Base-by-base conservation (phyloP, 2,888 invertebrate genomes). In the Eudemis profundana region DNA sequence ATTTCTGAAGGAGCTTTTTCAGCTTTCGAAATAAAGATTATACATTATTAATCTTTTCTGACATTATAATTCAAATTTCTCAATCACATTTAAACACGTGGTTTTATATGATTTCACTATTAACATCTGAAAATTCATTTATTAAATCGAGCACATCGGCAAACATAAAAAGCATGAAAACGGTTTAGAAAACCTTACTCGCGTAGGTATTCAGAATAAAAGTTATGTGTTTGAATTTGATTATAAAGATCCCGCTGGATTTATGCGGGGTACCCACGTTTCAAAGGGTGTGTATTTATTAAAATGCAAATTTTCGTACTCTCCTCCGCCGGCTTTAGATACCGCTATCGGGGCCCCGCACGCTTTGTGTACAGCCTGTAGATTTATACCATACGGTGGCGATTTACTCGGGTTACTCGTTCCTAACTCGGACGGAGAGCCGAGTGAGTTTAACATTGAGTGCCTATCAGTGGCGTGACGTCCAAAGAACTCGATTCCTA, bases 201-300 rank as follows among this genome's bases (percentile, higher is more conserved):
- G 47, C 14, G 50, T 59, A 59, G 40, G 54, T 53, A 50, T 65
- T 56, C 61, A 67, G 61, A 66, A 68, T 84, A 86, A 87, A 85
- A 90, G 77, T 88, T 84, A 89, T 87, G 83, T 87, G 85, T 90
- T 89, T 89, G 85, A 84, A 87, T 92, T 92, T 89, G 91, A 90
- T 91, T 92, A 92, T 87, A 90, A 87, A 91, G 90, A 89, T 90
- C 86, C 87, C 76, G 69, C 72, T 73, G 82, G 85, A 92, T 91
- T 92, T 90, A 91, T 89, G 84, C 84, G 83, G 87, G 90, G 64
- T 56, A 63, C 63, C 86, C 82, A 81, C 82, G 86, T 83, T 89
- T 84, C 83, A 90, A 92, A 90, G 92, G 91, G 92, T 92, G 92
- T 91, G 85, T 92, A 92, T 92, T 92, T 92, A 92, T 92, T 92